Evolutionary conservation across 2,888 invertebrate species (phyloP).

Genomic region (Parnassius apollo): DNA sequence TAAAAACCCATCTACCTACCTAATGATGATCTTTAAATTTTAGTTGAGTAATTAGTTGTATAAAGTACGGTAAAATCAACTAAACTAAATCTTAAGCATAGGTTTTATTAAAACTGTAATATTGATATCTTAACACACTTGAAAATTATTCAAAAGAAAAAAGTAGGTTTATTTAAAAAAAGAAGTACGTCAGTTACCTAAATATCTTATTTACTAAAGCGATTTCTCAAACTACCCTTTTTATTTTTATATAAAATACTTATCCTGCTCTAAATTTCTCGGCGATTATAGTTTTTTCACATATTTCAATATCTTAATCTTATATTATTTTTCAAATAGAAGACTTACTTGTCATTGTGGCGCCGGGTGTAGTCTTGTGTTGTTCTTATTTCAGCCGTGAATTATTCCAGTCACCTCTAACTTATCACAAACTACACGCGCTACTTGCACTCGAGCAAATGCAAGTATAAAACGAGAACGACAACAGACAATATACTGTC

Average conservation of each 20-base stretch:
- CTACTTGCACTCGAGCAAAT: conserved; percentile 71
- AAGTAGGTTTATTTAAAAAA: no score
- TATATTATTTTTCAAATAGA: background rate
- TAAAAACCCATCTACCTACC: no score
- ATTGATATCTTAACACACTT: no score
- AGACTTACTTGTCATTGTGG: conserved; percentile 75
- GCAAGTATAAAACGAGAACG: conserved; percentile 61
- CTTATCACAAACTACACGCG: conserved; percentile 71
- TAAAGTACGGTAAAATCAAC: no score
- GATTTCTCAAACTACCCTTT: conserved; percentile 12
- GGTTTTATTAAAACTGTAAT: no score
- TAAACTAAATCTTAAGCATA: no score
- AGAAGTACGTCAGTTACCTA: no score
- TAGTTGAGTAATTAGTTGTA: no score
- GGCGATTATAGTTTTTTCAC: background rate
- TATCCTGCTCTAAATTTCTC: no score
- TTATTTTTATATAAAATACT: background rate
- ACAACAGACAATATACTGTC: conserved; percentile 35
- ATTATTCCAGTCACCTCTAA: conserved; percentile 67
- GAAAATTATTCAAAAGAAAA: no score
- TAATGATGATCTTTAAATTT: no score
- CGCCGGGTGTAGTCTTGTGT: conserved; percentile 67
- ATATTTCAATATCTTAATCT: background rate
- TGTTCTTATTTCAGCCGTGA: conserved; percentile 39
- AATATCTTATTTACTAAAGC: background rate